phyloP scores from a whole-genome alignment of 2,797 vertebrate species.

The Tenualosa ilisha region DNA sequence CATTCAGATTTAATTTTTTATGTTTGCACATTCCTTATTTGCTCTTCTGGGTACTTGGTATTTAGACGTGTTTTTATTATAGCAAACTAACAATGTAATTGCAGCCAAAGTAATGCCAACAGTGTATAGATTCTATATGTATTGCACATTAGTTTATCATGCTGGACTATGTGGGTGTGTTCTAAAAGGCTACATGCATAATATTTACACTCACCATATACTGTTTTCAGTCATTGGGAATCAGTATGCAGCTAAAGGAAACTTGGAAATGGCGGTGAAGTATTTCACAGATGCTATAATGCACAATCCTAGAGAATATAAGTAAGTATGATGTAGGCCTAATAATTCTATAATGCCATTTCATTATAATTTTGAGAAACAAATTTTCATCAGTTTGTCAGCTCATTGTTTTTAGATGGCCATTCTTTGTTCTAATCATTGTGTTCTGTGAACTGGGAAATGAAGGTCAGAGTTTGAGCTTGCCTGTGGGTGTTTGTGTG shows the following conservation, averaged over 20 bases:
- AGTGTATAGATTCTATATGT: too few species aligned
- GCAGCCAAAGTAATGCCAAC: too few species aligned
- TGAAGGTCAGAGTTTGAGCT: too few species aligned
- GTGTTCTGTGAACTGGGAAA: neutral
- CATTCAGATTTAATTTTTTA: neutral
- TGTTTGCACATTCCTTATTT: too few species aligned
- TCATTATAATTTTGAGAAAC: too few species aligned
- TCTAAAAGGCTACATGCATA: neutral
- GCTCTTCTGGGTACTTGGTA: too few species aligned
- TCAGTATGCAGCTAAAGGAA: slow-evolving; percentile 67
- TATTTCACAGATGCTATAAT: slow-evolving; percentile 81
- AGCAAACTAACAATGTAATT: too few species aligned
- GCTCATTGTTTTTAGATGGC: neutral
- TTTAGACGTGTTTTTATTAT: too few species aligned
- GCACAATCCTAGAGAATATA: slow-evolving; percentile 80
- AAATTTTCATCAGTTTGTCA: neutral
- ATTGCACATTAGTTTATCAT: too few species aligned
- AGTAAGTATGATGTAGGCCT: slow-evolving; percentile 57
- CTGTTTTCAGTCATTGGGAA: slow-evolving; percentile 71
- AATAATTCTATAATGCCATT: neutral
- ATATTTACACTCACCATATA: neutral
- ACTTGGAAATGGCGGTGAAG: slow-evolving; percentile 68
- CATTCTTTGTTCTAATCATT: neutral
- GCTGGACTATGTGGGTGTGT: neutral
- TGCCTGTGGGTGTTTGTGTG: neutral